These are phyloP conservation scores for Ceratitis capitata DNA, from an alignment of 1,140 invertebrate species.

Conservation along the genomic window DNA sequence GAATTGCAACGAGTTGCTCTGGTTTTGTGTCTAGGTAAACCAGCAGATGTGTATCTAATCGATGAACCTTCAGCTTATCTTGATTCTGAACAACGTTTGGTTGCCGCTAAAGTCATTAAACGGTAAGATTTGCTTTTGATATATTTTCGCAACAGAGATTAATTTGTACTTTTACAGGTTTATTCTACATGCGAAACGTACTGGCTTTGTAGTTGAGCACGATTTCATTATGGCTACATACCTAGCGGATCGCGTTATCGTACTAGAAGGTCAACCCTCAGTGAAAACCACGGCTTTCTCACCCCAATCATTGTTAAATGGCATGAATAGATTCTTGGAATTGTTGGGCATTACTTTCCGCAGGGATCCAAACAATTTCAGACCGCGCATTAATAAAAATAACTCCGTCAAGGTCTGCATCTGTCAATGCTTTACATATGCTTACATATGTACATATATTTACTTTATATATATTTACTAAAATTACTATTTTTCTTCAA, in stretches of 20 bases:
- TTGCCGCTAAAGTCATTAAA: conserved; percentile 99
- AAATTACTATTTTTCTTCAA: conserved; percentile 59
- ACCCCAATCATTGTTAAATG: conserved; percentile 93
- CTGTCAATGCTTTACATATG: conserved; percentile 48
- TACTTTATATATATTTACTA: conserved; percentile 26
- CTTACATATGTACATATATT: conserved; percentile 12
- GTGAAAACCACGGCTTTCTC: conserved; percentile 87
- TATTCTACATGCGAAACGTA: conserved; percentile 99
- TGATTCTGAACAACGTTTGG: conserved; percentile 99
- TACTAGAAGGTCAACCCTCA: conserved; percentile 95
- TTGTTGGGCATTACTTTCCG: conserved; percentile 98
- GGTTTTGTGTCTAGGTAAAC: conserved; percentile 96
- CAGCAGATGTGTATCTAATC: conserved; percentile 98
- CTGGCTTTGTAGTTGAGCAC: conserved; percentile 99
- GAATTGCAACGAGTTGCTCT: conserved; percentile 98
- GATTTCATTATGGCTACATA: conserved; percentile 99
- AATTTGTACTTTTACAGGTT: too few species aligned
- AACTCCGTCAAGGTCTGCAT: conserved; percentile 93
- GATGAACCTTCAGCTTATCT: conserved; percentile 99
- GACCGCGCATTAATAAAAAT: conserved; percentile 97
- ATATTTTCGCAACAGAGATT: too few species aligned
- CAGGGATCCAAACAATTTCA: conserved; percentile 97
- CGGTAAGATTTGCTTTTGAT: too few species aligned
- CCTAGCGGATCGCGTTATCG: conserved; percentile 97
- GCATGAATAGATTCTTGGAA: conserved; percentile 98